Base-by-base conservation (phyloP, 2,888 invertebrate species). In the Belgica antarctica region DNA sequence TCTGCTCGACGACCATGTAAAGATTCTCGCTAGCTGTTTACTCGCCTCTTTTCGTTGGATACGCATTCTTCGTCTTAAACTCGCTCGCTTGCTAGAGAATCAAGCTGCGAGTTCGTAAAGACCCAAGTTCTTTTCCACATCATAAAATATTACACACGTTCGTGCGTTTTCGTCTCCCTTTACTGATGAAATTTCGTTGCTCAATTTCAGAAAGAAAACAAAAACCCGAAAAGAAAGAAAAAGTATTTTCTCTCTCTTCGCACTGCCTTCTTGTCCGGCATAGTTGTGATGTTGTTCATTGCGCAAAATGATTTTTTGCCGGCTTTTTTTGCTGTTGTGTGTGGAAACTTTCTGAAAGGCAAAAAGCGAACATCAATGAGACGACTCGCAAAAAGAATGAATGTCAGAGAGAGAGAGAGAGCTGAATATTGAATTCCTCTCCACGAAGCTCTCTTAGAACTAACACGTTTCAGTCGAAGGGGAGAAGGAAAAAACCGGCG, bases 351-450 rank as follows among this genome's bases (percentile, higher is more conserved):
- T 19, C 17, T n/a, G 7, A 61, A 25, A 27, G 27, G 25, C 22
- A 17, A 22, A 47, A 47, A 7, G 24, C 10, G 17, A 61, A 61
- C 61, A 61, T 61, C 27, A 61, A 61, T 61, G 61, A 61, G 61
- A 61, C 5, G 47, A n/a, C 57, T 61, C 17, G 25, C 25, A n/a
- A 22, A 52, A 52, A 5, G 41, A 41, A 5, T 52, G 52, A 52
- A 52, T 7, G 7, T 52, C 52, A 52, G 61, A 61, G 61, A 61
- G 61, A 4, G 7, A 3, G 8, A 8, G 46, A 46, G 15, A 46
- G 46, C 15, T 8, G 4, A 31, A 8, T 31, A 31, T n/a, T n/a
- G n/a, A n/a, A n/a, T 31, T 31, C 34, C 52, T 22, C 19, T 52
- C 52, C 22, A 15, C 19, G n/a, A n/a, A n/a, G 2, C 52, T 4